Evolutionary conservation across 2,888 invertebrate genomes (phyloP), one percentile per base, ranked within the genome.

Genomic region (Aphrophora alni): DNA sequence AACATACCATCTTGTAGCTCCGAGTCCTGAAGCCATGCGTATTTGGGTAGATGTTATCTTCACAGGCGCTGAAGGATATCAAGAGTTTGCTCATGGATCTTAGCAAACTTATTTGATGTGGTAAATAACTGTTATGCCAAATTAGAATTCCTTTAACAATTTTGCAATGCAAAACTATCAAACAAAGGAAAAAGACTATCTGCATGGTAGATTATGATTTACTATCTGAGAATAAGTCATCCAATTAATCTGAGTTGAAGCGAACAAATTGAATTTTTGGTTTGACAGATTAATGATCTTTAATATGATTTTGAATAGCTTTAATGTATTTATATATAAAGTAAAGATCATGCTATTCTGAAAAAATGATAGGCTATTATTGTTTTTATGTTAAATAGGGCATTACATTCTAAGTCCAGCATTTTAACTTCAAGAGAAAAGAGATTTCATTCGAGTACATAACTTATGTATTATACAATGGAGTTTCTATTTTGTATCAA

Each of bases 11-110:
- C 90, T 98, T 68, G 96, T 97, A 92, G 97, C 98, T 10, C 97
- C 98, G 0, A 95, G 96, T 0, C 94, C 98, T 8, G 98, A 98
- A 87, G 95, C 97, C 0, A 98, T 98, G 90, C 90, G 98, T 84
- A 96, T 98, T 86, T 98, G 98, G 98, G 97, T 98, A 78, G 98
- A 98, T 89, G 96, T 97, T 8, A 93, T 97, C 76, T 97, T 97
- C 89, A 97, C 97, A 0, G 97, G 97, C 12, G 97, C 97, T 0
- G 97, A 97, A 87, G 97, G 96, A 0, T 97, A 97, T 87, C 92
- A 92, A 86, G 93, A 93, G 87, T 94, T 81, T 24, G 78, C 77
- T 70, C 78, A 78, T 73, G 78, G 78, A 44, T 81, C 81, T 33
- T 81, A 81, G 78, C 81, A 77, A 21, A 59, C 59, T 21, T 44